Evolutionary conservation across 2,113 vertebrate genomes (phyloP).

Genomic region (Periophthalmodon schlosseri): DNA sequence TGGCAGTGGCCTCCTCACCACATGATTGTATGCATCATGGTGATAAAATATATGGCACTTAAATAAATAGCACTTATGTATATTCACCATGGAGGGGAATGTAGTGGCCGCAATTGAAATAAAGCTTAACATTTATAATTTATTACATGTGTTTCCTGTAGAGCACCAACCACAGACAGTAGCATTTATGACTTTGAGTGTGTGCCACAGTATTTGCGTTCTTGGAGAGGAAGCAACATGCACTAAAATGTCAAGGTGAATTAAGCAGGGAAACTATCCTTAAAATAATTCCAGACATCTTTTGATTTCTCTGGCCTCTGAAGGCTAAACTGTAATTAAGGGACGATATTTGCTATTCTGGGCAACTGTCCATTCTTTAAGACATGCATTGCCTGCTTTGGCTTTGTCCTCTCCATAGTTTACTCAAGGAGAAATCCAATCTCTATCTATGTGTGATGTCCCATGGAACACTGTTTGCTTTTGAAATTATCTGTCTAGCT

Average conservation of each 20-base stretch:
- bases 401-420: constrained; percentile 7
- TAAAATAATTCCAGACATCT: neutral
- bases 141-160: neutral
- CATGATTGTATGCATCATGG: neutral
- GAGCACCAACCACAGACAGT: neutral
- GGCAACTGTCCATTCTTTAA: neutral
- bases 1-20: constrained; percentile 21
- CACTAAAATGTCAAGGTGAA: constrained; percentile 48
- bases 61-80: neutral
- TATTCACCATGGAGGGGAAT: neutral
- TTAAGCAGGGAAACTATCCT: constrained; percentile 7
- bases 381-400: constrained; percentile 1
- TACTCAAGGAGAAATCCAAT: constrained; percentile 2
- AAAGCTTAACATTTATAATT: constrained; percentile 2
- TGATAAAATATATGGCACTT: neutral
- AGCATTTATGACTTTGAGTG: constrained; percentile 35
- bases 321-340: neutral
- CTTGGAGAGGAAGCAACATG: constrained; percentile 5
- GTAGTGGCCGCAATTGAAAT: neutral
- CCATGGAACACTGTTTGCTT: neutral
- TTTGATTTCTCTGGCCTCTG: neutral
- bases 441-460: neutral
- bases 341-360: neutral
- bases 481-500: constrained; percentile 2
- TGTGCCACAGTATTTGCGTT: constrained; percentile 15